Base-by-base conservation (phyloP, 2,113 vertebrate genomes). In the Oxyura jamaicensis region DNA sequence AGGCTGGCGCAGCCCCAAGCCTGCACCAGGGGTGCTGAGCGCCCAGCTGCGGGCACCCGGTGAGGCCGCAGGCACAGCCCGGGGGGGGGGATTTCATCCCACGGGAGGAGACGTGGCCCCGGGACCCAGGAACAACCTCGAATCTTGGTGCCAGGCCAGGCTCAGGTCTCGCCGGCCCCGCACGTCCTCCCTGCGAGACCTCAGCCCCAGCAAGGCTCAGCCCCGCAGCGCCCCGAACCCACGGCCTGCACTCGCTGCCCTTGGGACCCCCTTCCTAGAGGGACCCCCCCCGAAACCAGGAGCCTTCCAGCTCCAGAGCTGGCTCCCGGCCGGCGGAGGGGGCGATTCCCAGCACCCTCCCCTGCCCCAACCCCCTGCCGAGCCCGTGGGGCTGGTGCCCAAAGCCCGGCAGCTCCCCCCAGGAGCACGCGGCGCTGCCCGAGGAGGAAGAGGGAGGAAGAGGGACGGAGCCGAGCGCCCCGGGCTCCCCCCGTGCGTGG, bases 131-230 rank as follows among this genome's bases (percentile, higher is more conserved):
- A 63, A n/a, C 0, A 3, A 13, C 13, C 58, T 74, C 1, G 11
- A 4, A 9, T 3, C 42, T 21, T 31, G 4, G 31, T 35, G 2
- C 21, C 42, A 3, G 66, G 50, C 7, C 0, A 48, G 3, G 20
- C 17, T 42, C 0, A 1, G 36, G 23, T 29, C 53, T n/a, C 19
- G 2, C 50, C n/a, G 13, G 46, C 35, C 42, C 83, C 8, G 8
- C 1, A 8, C 25, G 6, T 56, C 50, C 17, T 1, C n/a, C 69
- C 2, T 18, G 0, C 1, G 1, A 35, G 48, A n/a, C 11, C 46
- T 20, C 31, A 50, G 46, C 46, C 46, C 46, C 44, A 46, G 44
- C 44, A 46, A 8, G 44, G 44, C 44, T 48, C 21, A 11, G 48
- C 20, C 46, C 42, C 22, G 1, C 31, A 26, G 19, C 2, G 0